Base-by-base conservation (phyloP, 2,888 invertebrate species). In the Zootermopsis nevadensis region DNA sequence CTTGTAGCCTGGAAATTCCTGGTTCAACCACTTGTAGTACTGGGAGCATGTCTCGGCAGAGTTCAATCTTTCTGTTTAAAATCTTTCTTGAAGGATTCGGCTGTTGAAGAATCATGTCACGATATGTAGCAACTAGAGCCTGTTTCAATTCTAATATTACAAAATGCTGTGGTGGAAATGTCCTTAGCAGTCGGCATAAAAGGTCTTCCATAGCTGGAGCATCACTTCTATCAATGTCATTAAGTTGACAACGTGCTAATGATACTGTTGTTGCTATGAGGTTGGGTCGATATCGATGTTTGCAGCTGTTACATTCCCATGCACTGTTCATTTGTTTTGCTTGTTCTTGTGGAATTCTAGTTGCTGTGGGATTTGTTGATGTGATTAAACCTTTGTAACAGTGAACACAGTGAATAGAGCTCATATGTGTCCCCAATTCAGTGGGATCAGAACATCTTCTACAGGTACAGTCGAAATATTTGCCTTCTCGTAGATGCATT, bases 401-500 rank as follows among this genome's bases (percentile, higher is more conserved):
- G 60, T 90, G 90, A 0, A 92, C 90, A 87, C 96, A 96, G 82
- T 92, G 89, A 22, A 94, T 89, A 0, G 94, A 93, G 87, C 95
- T 95, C 87, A 96, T 90, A 88, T 93, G 91, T 0, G 95, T 94
- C 0, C 92, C 93, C 81, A 94, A 87, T 88, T 96, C 96, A 0
- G 93, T 93, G 7, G 93, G 91, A 90, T 96, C 96, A 0, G 87
- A 86, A 86, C 96, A 96, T 66, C 95, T 90, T 0, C 87, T 86
- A 86, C 96, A 96, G 0, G 89, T 87, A 87, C 96, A 96, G 85
- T 93, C 91, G 87, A 96, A 95, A 87, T 95, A 95, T 88, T 96
- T 95, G 22, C 94, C 94, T 84, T 93, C 90, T 72, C 90, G 89
- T 38, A 96, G 89, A 88, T 94, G 93, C 84, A 93, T 91, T 86